Evolutionary conservation across 2,113 vertebrate species (phyloP).

Genomic region (Bambusicola thoracicus): DNA sequence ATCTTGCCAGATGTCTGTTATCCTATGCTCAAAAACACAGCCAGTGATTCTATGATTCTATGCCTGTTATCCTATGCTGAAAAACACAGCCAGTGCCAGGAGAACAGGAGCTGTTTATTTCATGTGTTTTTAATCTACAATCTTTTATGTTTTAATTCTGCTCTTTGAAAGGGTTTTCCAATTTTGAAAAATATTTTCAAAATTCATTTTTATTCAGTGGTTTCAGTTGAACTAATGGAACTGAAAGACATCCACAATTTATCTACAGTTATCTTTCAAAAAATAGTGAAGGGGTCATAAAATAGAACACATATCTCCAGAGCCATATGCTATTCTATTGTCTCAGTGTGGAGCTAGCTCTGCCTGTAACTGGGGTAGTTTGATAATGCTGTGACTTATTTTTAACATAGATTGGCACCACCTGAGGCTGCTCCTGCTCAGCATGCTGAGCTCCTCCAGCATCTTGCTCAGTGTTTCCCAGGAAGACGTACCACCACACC

Average conservation of each 20-base stretch:
- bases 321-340: neutral
- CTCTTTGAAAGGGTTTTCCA: neutral
- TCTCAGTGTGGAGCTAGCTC: neutral
- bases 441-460: neutral
- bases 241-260: neutral
- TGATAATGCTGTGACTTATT: neutral
- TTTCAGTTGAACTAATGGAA: neutral
- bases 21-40: too few relatives aligned
- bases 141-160: neutral
- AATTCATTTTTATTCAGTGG: neutral
- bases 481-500: neutral
- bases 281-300: neutral
- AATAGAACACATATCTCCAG: neutral
- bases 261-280: neutral
- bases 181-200: neutral
- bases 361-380: neutral
- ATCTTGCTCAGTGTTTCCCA: neutral
- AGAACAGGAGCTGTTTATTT: neutral
- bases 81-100: neutral
- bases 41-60: too few relatives aligned
- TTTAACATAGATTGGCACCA: neutral
- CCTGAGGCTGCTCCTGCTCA: neutral
- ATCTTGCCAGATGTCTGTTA: neutral
- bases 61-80: too few relatives aligned
- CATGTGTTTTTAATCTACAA: neutral